A percentile compares a stretch with the other conserved stretches of the same genome.
These are phyloP conservation scores for Ethmia dodecea DNA, from an alignment of 2,888 invertebrate species.

Conservation along the genomic window DNA sequence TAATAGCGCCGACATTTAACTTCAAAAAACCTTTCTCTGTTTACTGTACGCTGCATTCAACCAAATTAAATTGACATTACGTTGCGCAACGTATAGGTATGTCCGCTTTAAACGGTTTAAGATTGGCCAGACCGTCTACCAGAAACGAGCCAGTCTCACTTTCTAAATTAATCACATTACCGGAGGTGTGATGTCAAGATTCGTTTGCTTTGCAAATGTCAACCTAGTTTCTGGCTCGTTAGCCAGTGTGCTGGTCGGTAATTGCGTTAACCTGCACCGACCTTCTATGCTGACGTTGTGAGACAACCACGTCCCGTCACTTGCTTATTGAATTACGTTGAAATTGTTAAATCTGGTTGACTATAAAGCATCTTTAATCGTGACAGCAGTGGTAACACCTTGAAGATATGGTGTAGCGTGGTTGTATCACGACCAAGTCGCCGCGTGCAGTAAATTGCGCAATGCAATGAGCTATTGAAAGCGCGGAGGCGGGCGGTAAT, in stretches of 20 bases:
- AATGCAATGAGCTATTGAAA: constrained; percentile 55
- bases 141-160: constrained; percentile 33
- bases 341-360: not conserved
- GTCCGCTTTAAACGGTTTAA: constrained; percentile 16
- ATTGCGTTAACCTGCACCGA: constrained; percentile 24
- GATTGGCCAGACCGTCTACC: constrained; percentile 22
- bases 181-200: constrained; percentile 21
- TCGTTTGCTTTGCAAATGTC: constrained; percentile 36
- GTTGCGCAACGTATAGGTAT: constrained; percentile 20
- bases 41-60: constrained; percentile 19
- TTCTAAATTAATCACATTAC: constrained; percentile 33
- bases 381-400: constrained; percentile 48
- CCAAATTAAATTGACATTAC: constrained; percentile 30
- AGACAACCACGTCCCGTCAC: not conserved
- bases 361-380: constrained; percentile 35
- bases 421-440: constrained; percentile 42
- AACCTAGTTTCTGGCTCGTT: constrained; percentile 31
- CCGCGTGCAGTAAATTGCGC: constrained; percentile 65
- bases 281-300: constrained; percentile 15
- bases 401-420: constrained; percentile 46
- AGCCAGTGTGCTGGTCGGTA: constrained; percentile 19
- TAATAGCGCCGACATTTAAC: constrained; percentile 58
- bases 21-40: constrained; percentile 56
- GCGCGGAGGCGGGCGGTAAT: constrained; percentile 45
- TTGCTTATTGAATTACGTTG: constrained; percentile 4